Conservation (phyloP, 1,140 invertebrate genomes). For the Steinernema feltiae region DNA sequence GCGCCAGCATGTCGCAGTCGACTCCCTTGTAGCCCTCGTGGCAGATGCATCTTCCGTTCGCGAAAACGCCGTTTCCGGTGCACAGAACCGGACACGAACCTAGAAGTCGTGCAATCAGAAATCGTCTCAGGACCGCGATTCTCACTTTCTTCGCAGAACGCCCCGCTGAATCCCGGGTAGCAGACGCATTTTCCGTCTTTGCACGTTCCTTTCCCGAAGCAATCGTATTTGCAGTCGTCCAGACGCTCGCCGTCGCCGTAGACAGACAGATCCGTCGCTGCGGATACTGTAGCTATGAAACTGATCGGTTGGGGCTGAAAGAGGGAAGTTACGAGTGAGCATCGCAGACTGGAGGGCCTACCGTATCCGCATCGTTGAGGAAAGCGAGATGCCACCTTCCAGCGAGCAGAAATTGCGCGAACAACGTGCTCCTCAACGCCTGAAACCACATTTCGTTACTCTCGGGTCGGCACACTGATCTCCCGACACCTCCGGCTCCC, state of each 20-base stretch:
- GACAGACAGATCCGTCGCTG: neutral
- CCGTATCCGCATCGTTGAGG: constrained; percentile 9
- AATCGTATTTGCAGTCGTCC: constrained; percentile 66
- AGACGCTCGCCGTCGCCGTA: neutral
- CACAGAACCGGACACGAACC: constrained; percentile 92
- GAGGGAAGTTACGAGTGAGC: neutral
- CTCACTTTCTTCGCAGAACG: constrained; percentile 91
- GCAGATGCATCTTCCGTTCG: constrained; percentile 88
- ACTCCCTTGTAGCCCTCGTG: constrained; percentile 90
- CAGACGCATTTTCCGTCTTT: constrained; percentile 87
- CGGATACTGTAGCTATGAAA: neutral
- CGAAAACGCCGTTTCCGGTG: constrained; percentile 87
- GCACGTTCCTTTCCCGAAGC: constrained; percentile 91
- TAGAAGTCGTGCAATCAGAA: constrained; percentile 53
- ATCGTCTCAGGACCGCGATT: constrained; percentile 43
- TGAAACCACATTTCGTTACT: constrained; percentile 7
- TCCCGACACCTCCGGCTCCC: too few species aligned
- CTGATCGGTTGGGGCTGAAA: neutral
- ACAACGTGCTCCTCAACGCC: constrained; percentile 13
- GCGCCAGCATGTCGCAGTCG: constrained; percentile 80
- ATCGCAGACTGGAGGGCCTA: too few species aligned
- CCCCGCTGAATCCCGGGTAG: constrained; percentile 90
- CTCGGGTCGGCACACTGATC: neutral
- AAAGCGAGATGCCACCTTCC: constrained; percentile 16
- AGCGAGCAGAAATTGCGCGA: constrained; percentile 14